Conservation (phyloP, 2,797 vertebrate species). For the Eulemur coronatus region DNA sequence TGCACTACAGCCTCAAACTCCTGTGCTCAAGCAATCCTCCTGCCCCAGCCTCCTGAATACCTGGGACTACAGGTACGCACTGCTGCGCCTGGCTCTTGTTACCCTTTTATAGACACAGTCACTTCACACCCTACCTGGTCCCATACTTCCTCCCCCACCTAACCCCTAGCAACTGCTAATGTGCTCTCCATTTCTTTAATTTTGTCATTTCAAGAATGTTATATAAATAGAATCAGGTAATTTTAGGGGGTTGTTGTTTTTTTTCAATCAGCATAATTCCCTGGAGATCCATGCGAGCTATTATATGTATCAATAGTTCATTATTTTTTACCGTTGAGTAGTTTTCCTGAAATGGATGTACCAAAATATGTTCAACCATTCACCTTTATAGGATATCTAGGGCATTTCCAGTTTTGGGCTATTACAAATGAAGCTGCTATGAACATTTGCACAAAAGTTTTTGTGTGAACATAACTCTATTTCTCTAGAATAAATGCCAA, state of each 20-base stretch:
- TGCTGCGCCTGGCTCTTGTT: neutral
- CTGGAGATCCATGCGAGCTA: neutral
- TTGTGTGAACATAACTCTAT: no score
- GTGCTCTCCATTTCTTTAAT: neutral
- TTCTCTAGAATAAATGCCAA: neutral
- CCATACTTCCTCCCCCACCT: neutral
- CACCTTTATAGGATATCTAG: neutral
- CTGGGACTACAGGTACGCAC: neutral
- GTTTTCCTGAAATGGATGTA: neutral
- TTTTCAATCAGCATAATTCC: neutral
- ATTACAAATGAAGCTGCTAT: neutral
- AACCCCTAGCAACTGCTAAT: neutral
- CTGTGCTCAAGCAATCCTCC: neutral
- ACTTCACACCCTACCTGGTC: neutral
- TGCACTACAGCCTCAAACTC: neutral
- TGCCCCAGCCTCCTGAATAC: neutral
- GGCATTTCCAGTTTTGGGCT: neutral
- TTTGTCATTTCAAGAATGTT: neutral
- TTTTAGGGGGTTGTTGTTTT: neutral
- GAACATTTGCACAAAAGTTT: neutral
- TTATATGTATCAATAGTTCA: neutral
- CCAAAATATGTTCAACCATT: neutral
- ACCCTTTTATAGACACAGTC: neutral
- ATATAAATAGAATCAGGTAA: neutral
- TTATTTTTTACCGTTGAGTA: neutral